Evolutionary conservation across 2,113 vertebrate species (phyloP).

Genomic region (Scopus umbretta): DNA sequence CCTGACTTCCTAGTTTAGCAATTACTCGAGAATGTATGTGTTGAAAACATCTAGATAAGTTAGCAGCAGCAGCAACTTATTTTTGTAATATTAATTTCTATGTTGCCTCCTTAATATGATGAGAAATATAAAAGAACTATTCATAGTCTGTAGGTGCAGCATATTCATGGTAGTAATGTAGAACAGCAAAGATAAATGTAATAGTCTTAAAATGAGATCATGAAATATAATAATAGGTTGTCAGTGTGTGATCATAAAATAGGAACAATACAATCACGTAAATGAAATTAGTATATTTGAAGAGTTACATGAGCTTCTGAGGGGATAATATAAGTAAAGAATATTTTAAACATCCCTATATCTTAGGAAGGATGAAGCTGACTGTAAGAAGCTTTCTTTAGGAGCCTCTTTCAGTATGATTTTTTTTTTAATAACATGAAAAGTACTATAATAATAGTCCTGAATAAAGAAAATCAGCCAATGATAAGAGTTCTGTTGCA

Average conservation of each 20-base stretch:
- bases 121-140: neutral
- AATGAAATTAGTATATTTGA: conserved; percentile 4
- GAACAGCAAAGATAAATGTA: neutral
- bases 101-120: neutral
- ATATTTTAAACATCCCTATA: neutral
- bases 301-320: neutral
- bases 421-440: neutral
- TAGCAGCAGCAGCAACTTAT: neutral
- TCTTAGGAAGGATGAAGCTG: neutral
- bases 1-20: neutral
- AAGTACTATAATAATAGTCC: neutral
- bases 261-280: neutral
- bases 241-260: neutral
- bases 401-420: neutral
- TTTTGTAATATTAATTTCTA: neutral
- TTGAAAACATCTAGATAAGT: neutral
- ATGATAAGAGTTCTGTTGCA: neutral
- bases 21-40: neutral
- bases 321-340: neutral
- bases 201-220: neutral
- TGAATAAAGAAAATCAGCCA: neutral
- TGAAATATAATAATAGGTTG: conserved; percentile 25
- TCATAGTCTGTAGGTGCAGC: neutral
- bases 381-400: neutral
- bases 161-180: neutral